Evolutionary conservation across 2,113 vertebrate genomes (phyloP).

Genomic region (Porphyrio hochstetteri): DNA sequence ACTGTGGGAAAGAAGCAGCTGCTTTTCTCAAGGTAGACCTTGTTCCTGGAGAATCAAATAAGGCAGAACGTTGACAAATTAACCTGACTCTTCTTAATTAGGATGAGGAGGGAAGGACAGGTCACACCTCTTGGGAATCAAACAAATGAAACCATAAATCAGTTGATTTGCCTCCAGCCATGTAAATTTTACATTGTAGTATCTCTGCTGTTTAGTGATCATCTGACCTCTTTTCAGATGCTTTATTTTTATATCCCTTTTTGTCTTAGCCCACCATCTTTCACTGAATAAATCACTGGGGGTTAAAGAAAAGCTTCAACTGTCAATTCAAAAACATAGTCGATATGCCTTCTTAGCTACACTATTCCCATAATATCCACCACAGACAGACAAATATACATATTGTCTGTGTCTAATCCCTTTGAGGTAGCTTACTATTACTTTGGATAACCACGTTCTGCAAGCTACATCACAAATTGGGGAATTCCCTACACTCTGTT

Average conservation of each 20-base stretch:
- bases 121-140: neutral
- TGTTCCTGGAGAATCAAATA: neutral
- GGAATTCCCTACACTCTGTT: neutral
- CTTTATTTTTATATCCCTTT: neutral
- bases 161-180: neutral
- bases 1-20: neutral
- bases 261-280: neutral
- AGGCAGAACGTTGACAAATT: neutral
- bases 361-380: neutral
- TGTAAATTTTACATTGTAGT: neutral
- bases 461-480: neutral
- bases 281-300: neutral
- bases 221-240: neutral
- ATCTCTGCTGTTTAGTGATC: neutral
- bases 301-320: neutral
- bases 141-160: neutral
- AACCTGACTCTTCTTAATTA: neutral
- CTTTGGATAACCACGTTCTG: neutral
- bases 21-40: neutral
- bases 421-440: neutral
- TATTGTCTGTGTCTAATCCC: neutral
- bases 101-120: neutral
- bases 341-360: neutral
- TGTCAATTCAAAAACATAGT: neutral
- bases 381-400: rapidly evolving